Base-by-base conservation (phyloP, 1,140 invertebrate species). In the Bombus waltoni region DNA sequence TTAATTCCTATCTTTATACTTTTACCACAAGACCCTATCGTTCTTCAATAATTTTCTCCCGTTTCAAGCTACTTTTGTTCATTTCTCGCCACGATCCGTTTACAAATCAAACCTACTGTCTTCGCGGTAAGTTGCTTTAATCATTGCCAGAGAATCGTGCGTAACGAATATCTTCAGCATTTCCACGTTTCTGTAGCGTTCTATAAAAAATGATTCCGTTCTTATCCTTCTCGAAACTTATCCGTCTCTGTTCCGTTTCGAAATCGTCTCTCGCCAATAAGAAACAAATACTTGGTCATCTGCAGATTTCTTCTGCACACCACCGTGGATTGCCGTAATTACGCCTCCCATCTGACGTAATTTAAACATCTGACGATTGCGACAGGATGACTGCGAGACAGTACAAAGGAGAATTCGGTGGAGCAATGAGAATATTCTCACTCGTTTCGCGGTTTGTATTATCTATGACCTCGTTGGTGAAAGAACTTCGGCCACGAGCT, bases 301-400 rank as follows among this genome's bases (percentile, higher is more conserved):
- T 44, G 32, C 22, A 42, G 10, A 66, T 42, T 35, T 47, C 13
- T 13, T 57, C 1, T 72, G 32, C 28, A 35, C n/a, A n/a, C 11
- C 42, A n/a, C 38, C 10, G 53, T 47, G 22, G 59, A 82, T 82
- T 79, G 35, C 57, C 32, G 25, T 75, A 82, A 86, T 88, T 82
- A 80, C 70, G 3, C 1, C 42, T 59, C 13, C 66, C 57, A 66
- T 22, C 40, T 42, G 44, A 57, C 22, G 70, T 68, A 68, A 81
- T 87, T 85, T 35, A 68, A 68, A 68, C 4, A 73, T 66, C 74
- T 59, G 47, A 84, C 25, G 44, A 83, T 77, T 32, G 42, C 47
- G 35, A 47, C 40, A 81, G 75, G 40, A 71, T 25, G 42, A 8
- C 32, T 15, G 66, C 38, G 35, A 76, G 66, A 72, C n/a, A 44